Base-by-base conservation (phyloP, 2,888 invertebrate genomes). In the Periphyllus acericola region DNA sequence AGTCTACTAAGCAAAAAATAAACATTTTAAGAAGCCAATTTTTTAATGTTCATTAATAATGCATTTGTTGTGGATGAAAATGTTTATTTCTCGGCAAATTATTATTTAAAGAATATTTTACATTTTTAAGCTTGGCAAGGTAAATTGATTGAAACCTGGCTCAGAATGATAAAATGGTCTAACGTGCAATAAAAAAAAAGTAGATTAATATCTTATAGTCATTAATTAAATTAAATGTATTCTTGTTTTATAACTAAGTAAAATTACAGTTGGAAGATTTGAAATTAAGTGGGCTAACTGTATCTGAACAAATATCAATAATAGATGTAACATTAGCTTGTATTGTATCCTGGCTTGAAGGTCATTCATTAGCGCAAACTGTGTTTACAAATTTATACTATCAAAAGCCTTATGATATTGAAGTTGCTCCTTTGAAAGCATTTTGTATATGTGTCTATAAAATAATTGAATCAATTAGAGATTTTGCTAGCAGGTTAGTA, bases 341-440 rank as follows among this genome's bases (percentile, higher is more conserved):
- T 91, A 93, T 99, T 90, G 98, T 98, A 0, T 98, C 99, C 0
- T 99, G 99, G 99, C 92, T 99, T 29, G 99, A 99, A 92, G 99
- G 99, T 0, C 97, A 98, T 91, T 98, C 97, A 0, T 93, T 99
- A 90, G 98, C 98, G 11, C 99, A 99, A 93, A 99, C 99, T 2
- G 96, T 99, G 17, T 98, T 99, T 91, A 99, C 98, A 46, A 98
- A 98, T 92, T 94, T 99, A 40, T 99, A 99, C 91, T 93, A 98
- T 68, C 98, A 99, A 92, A 96, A 97, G 90, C 98, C 98, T 0
- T 94, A 95, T 90, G 93, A 94, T 89, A 96, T 99, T 89, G 93
- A 94, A 90, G 97, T 98, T 91, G 95, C 95, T 91, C 93, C 95
- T 11, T 92, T 99, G 89, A 96, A 95, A 91, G 95, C 96, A 0